A percentile compares a stretch with the other conserved stretches of the same genome.
These are phyloP conservation scores for Erebia aethiops DNA, from an alignment of 2,888 invertebrate genomes.

Conservation along the genomic window DNA sequence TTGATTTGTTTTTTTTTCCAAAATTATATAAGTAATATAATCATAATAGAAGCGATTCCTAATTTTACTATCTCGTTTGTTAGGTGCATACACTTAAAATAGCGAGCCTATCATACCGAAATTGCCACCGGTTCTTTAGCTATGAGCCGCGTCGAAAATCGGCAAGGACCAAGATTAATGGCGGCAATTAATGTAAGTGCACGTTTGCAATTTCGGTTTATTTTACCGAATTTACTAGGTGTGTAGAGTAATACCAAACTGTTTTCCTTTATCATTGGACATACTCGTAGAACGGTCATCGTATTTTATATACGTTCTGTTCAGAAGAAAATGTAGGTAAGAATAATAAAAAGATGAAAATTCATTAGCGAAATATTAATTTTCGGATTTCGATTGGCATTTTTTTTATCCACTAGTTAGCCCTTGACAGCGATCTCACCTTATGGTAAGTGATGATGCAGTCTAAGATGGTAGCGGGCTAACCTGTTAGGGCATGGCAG, in stretches of 20 bases:
- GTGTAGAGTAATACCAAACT: constrained; percentile 16
- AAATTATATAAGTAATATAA: no score
- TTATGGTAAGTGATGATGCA: no score
- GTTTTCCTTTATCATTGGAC: constrained; percentile 16
- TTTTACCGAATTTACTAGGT: constrained; percentile 56
- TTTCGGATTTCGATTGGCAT: no score
- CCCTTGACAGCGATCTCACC: no score
- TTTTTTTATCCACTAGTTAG: no score
- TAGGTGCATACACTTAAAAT: not conserved
- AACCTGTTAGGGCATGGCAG: no score
- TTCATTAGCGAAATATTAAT: no score
- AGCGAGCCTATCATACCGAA: not conserved
- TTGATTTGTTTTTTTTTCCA: no score
- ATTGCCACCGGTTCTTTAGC: not conserved
- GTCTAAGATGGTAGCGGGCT: no score
- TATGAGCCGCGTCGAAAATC: constrained; percentile 46
- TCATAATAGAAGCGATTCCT: not conserved
- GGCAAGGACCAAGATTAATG: constrained; percentile 70
- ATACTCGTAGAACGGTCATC: not conserved
- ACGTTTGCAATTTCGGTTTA: constrained; percentile 55
- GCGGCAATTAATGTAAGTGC: constrained; percentile 59
- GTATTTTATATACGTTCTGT: not conserved
- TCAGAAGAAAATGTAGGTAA: not conserved
- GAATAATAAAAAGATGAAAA: not conserved
- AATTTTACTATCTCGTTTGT: not conserved